Percentiles rank a stretch among this genome's conserved stretches.
These are phyloP conservation scores for Periparus ater DNA, from an alignment of 2,797 vertebrate species.

Conservation along the genomic window DNA sequence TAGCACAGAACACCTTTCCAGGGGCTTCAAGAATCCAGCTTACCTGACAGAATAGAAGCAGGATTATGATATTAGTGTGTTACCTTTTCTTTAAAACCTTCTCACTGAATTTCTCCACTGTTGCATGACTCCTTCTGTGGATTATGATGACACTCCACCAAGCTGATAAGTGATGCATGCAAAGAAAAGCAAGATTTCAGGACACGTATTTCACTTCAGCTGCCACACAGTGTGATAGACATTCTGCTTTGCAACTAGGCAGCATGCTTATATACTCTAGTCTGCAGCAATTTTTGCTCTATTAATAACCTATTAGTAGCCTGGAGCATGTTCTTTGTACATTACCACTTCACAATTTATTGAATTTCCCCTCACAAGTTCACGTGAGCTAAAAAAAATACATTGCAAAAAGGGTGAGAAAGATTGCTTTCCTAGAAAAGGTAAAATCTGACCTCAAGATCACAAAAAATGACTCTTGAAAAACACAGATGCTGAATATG, in stretches of 20 bases:
- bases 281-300: constrained; percentile 34
- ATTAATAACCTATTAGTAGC: constrained; percentile 27
- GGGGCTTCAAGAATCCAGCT: neutral
- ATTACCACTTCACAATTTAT: neutral
- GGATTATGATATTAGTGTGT: neutral
- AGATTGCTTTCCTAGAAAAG: neutral
- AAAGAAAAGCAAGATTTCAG: neutral
- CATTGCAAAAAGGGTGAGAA: neutral
- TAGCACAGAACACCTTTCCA: neutral
- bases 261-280: neutral
- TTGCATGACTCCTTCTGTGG: neutral
- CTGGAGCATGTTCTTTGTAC: neutral
- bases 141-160: neutral
- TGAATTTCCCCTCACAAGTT: neutral
- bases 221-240: neutral
- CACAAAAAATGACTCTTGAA: neutral
- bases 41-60: neutral
- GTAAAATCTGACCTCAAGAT: neutral
- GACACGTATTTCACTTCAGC: neutral
- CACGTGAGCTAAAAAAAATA: neutral
- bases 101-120: neutral
- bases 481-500: neutral
- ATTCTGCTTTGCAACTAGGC: constrained; percentile 21
- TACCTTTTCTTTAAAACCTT: neutral
- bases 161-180: neutral